phyloP scores from a whole-genome alignment of 2,888 invertebrate genomes.

The Hirudinaria manillensis region DNA sequence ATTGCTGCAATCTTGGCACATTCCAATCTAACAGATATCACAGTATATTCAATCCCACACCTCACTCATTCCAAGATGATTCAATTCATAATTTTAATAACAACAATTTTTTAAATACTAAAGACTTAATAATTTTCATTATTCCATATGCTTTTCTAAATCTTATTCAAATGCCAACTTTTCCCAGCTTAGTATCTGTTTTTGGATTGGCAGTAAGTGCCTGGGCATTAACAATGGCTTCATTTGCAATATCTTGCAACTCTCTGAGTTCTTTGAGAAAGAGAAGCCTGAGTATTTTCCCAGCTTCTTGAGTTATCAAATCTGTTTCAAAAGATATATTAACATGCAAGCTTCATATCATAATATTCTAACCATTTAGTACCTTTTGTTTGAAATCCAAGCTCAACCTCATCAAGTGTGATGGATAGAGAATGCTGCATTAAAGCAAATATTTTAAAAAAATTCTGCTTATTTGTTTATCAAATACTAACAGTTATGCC shows the following conservation, averaged over 20 bases:
- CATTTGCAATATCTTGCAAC: constrained; percentile 87
- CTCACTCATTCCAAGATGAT: too few relatives aligned
- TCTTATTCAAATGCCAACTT: constrained; percentile 65
- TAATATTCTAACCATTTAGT: constrained; percentile 28
- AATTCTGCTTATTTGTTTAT: background rate
- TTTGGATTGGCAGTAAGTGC: constrained; percentile 89
- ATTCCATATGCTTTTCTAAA: background rate
- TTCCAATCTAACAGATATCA: too few relatives aligned
- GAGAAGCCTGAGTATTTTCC: constrained; percentile 71
- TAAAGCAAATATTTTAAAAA: constrained; percentile 15
- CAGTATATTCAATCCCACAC: too few relatives aligned
- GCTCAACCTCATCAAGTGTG: constrained; percentile 65
- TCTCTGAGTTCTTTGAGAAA: constrained; percentile 77
- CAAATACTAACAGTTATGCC: constrained; percentile 23
- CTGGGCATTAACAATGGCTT: constrained; percentile 86
- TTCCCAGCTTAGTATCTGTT: constrained; percentile 86
- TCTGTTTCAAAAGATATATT: constrained; percentile 42
- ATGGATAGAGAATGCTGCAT: constrained; percentile 44
- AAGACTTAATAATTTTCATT: background rate
- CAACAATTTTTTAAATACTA: too few relatives aligned
- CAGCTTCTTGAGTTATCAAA: constrained; percentile 54
- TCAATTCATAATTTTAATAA: too few relatives aligned
- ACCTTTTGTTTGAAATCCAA: constrained; percentile 65
- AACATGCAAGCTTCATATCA: too few relatives aligned
- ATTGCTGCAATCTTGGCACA: too few relatives aligned